Conservation (phyloP, 2,113 vertebrate species). For the Cyphomyrus discorhynchus region DNA sequence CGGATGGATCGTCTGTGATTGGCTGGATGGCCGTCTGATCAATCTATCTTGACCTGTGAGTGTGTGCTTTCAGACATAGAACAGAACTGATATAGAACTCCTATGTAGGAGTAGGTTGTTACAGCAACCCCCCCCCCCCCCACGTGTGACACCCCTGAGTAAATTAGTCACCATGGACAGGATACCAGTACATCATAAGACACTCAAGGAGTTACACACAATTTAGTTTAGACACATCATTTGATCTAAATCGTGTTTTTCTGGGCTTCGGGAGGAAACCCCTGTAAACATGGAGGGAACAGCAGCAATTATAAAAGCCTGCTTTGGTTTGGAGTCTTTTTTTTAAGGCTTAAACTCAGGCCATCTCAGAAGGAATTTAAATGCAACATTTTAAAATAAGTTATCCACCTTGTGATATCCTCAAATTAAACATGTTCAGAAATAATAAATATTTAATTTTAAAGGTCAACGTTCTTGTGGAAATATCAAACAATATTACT, state of each 20-base stretch:
- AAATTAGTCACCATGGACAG: background rate
- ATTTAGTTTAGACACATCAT: background rate
- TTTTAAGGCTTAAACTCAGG: background rate
- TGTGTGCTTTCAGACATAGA: background rate
- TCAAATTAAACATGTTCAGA: constrained; percentile 7
- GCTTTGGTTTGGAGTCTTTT: background rate
- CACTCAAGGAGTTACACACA: background rate
- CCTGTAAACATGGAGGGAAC: background rate
- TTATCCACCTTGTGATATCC: background rate
- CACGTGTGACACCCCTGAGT: background rate
- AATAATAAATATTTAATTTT: constrained; percentile 1
- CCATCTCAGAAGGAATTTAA: background rate
- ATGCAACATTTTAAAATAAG: background rate
- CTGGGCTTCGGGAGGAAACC: background rate
- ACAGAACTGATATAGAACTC: background rate
- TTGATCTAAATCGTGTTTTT: background rate
- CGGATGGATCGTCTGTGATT: background rate
- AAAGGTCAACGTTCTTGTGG: background rate
- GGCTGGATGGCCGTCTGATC: background rate
- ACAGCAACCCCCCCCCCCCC: background rate
- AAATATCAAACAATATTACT: background rate
- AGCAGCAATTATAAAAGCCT: background rate
- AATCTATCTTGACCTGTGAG: background rate
- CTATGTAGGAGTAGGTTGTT: background rate
- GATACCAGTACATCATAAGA: background rate